Conservation (phyloP, 2,113 vertebrate species). For the Seriola aureovittata region DNA sequence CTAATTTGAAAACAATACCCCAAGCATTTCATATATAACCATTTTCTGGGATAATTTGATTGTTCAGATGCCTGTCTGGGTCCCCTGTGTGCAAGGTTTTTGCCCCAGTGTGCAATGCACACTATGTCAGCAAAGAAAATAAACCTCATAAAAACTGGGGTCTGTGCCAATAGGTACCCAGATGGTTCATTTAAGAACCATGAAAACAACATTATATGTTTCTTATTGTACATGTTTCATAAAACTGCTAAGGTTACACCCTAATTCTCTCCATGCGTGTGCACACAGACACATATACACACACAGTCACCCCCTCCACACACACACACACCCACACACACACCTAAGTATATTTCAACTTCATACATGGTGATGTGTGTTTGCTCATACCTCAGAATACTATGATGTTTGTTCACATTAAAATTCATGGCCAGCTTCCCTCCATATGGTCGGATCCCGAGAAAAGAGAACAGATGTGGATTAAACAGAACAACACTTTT, state of each 20-base stretch:
- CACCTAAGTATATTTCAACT: constrained; percentile 17
- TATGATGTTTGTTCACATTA: constrained; percentile 50
- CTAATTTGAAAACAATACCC: constrained; percentile 78
- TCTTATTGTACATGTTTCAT: constrained; percentile 69
- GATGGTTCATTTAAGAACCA: constrained; percentile 77
- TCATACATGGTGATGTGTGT: constrained; percentile 20
- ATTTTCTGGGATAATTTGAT: constrained; percentile 73
- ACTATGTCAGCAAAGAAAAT: constrained; percentile 72
- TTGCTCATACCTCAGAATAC: constrained; percentile 42
- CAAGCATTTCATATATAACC: constrained; percentile 66
- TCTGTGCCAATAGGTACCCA: constrained; percentile 71
- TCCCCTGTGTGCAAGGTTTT: constrained; percentile 56
- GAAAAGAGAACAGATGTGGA: constrained; percentile 48
- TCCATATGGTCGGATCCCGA: constrained; percentile 51
- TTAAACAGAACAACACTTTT: constrained; percentile 21
- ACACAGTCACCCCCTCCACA: background rate
- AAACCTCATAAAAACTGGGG: constrained; percentile 68
- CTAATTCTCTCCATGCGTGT: constrained; percentile 37
- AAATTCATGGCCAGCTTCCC: constrained; percentile 53
- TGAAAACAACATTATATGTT: constrained; percentile 71
- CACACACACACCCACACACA: too few relatives aligned
- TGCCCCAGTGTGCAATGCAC: constrained; percentile 57
- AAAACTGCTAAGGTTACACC: constrained; percentile 56
- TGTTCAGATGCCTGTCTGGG: constrained; percentile 54
- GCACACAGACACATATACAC: constrained; percentile 16